Conservation (phyloP, 2,797 vertebrate species). For the Siniperca obscura region DNA sequence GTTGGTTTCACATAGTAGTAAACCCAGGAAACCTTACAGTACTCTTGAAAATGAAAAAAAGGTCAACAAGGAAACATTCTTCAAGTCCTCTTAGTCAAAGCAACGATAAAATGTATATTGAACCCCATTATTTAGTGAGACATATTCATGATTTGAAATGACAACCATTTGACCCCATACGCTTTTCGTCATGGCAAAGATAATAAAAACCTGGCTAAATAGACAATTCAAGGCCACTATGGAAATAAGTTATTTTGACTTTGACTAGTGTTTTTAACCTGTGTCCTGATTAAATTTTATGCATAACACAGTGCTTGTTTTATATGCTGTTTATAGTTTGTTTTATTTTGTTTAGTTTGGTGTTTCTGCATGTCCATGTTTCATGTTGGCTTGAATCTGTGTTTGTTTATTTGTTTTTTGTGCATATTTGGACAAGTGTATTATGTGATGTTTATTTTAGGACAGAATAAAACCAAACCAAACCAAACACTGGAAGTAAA, state of each 20-base stretch:
- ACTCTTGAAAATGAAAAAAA: neutral
- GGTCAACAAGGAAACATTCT: neutral
- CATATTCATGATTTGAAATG: neutral
- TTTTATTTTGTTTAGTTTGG: neutral
- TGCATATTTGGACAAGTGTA: neutral
- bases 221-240: neutral
- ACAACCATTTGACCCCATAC: neutral
- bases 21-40: neutral
- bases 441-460: neutral
- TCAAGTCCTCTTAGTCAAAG: neutral
- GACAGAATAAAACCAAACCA: neutral
- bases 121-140: neutral
- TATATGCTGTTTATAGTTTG: neutral
- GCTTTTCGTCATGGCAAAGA: neutral
- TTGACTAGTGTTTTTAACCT: neutral
- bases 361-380: neutral
- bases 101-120: neutral
- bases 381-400: neutral
- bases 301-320: neutral
- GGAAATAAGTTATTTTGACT: neutral
- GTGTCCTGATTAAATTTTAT: neutral
- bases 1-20: neutral
- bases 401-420: neutral
- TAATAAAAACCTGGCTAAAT: neutral
- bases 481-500: neutral